Evolutionary conservation across 2,888 invertebrate genomes (phyloP).

Genomic region (Oasisia sp.): DNA sequence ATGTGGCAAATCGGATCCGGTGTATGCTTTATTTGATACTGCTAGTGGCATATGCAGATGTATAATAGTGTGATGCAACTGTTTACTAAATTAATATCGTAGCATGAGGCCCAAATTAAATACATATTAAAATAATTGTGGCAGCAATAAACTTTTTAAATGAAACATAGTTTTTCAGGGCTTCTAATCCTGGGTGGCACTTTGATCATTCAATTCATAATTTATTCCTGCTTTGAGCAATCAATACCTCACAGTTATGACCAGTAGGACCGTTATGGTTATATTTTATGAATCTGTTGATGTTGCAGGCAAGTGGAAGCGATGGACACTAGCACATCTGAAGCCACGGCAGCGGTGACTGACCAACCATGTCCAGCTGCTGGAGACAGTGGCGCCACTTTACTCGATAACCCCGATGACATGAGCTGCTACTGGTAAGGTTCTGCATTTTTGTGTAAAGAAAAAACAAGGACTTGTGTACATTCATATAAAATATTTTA

Average conservation of each 20-base stretch:
- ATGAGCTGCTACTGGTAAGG: slow-evolving; percentile 41
- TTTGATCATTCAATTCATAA: too few relatives aligned
- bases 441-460: slow-evolving; percentile 12
- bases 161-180: too few relatives aligned
- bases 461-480: slow-evolving; percentile 7
- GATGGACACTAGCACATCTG: background rate
- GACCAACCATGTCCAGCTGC: background rate
- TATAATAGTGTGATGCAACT: too few relatives aligned
- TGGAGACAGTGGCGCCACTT: background rate
- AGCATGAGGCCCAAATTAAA: too few relatives aligned
- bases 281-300: background rate
- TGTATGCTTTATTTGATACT: too few relatives aligned
- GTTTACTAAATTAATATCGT: too few relatives aligned
- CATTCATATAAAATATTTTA: slow-evolving; percentile 1
- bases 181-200: too few relatives aligned
- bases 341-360: background rate
- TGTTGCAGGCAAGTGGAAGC: background rate
- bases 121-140: too few relatives aligned
- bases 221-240: too few relatives aligned
- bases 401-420: slow-evolving; percentile 38
- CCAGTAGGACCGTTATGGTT: background rate
- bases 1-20: too few relatives aligned
- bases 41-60: too few relatives aligned
- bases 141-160: too few relatives aligned
- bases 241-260: background rate